Evolutionary conservation across 2,797 vertebrate genomes (phyloP), one percentile per base, ranked within the genome.

Genomic region (Morus bassanus): DNA sequence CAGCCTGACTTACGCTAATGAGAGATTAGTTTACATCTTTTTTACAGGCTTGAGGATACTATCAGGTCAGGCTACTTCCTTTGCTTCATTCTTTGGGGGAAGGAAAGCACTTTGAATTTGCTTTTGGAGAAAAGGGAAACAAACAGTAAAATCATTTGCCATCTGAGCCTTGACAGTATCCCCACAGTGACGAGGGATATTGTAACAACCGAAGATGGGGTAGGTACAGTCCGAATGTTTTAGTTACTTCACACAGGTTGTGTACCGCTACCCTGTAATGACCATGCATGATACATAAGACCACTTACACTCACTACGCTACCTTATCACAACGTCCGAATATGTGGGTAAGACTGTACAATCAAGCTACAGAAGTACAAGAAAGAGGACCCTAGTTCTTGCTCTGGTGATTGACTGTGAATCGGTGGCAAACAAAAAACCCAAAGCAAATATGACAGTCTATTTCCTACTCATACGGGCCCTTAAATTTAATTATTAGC

Each of bases 101-200:
- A 92, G 77, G 46, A 88, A 81, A 90, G 78, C 67, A 88, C 93
- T 80, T 90, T 35, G 92, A 63, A 57, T 46, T 74, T 90, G 35
- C 24, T 92, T 91, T 43, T 69, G 43, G 57, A 93, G 53, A 83
- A 95, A 25, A 81, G 53, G 43, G 70, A 85, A 76, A 53, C 59
- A 48, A 85, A 70, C 31, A 56, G 53, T 74, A 57, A 81, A 76
- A 60, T 60, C 22, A 63, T 59, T 61, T 90, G 72, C 78, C 45
- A 77, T 63, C 19, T 39, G 24, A 80, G 75, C 63, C 76, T 4
- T 54, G 59, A 76, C 79, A 91, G 73, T 39, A 89, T 60, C 95
- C 46, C 50, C 41, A 9, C 18, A 41, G 63, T 57, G 67, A 53
- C 4, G 30, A 87, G 72, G 81, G 63, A 92, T 86, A 65, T 7